Base-by-base conservation (phyloP, 2,888 invertebrate species). In the Tetramorium bicarinatum region DNA sequence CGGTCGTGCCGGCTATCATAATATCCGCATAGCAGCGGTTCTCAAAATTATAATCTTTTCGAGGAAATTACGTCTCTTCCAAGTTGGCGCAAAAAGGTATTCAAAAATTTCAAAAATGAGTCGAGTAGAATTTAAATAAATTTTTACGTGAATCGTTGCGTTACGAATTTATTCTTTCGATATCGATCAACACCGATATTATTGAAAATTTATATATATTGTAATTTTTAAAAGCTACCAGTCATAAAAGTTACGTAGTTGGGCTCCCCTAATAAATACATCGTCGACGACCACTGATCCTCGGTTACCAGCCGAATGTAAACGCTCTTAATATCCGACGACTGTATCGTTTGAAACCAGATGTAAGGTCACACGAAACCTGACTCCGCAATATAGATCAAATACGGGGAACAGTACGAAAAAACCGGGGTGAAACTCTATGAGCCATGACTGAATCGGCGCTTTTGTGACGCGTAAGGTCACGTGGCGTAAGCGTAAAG, bases 321-420 rank as follows among this genome's bases (percentile, higher is more conserved):
- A 80, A 77, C 77, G 83, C 47, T 83, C 67, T 59, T 71, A 74
- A 67, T 74, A 66, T 52, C 75, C 83, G 84, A 88, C 88, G 89
- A 86, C 83, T 84, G 81, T 81, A 89, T 92, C 87, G 89, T 86
- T 87, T 87, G 72, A 44, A 67, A 74, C 62, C 82, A 86, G 87
- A 85, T 87, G 89, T 85, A 76, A 90, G 80, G 84, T 85, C 80
- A 81, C 89, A 81, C 82, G 88, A 87, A 91, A 90, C 86, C 87
- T 87, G 89, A 89, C 89, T 86, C 85, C 88, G 87, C 88, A 88
- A 61, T 74, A 83, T 47, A 79, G 59, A 72, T 72, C 76, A 81
- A 85, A 76, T 59, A 61, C 67, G 72, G 56, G 66, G 67, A 83
- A 34, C 49, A 47, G 18, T 21, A 25, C 25, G 64, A 59, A 47